Percentiles rank a stretch among this genome's conserved stretches.
phyloP scores from a whole-genome alignment of 2,113 vertebrate species.

The Psammodynastes pulverulentus region DNA sequence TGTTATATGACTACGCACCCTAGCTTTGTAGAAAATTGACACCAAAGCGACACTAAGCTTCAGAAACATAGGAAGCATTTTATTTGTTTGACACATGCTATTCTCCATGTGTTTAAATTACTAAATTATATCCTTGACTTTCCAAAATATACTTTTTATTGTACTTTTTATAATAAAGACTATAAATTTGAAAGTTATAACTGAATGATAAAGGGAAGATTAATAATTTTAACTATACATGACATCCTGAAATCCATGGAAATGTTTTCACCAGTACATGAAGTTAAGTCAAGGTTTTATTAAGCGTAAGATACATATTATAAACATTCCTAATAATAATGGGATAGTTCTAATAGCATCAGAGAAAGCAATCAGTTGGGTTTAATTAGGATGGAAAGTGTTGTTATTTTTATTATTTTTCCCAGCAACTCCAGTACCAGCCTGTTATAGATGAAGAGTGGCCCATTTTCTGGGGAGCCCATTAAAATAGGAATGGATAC shows the following conservation, averaged over 20 bases:
- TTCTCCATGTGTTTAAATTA: not conserved
- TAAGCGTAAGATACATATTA: not conserved
- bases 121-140: not conserved
- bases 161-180: not conserved
- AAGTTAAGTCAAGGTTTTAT: not conserved
- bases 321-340: not conserved
- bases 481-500: not conserved
- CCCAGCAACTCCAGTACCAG: not conserved
- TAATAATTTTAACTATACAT: not conserved
- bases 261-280: not conserved
- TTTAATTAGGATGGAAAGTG: not conserved
- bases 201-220: not conserved
- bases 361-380: not conserved
- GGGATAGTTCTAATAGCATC: not conserved
- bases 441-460: not conserved
- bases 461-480: not conserved
- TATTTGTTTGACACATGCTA: not conserved
- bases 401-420: not conserved
- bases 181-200: not conserved
- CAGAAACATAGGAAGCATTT: not conserved
- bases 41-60: not conserved
- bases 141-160: fast-evolving
- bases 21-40: constrained; percentile 1
- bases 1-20: not conserved
- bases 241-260: not conserved